Conservation (phyloP, 2,113 vertebrate genomes). For the human (Homo sapiens) region GRCh38 chr2:164609001-164609500, state of each 20-base stretch:
- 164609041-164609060: not conserved
- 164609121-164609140: not conserved
- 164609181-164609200: not conserved
- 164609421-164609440: not conserved
- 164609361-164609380: not conserved
- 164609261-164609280: not conserved
- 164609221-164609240: not conserved
- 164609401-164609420: not conserved
- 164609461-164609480: not conserved
- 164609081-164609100: not conserved
- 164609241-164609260: not conserved
- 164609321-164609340: not conserved
- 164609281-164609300: not conserved
- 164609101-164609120: not conserved
- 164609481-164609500: not conserved
- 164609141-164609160: not conserved
- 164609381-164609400: not conserved
- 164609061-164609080: not conserved
- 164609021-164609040: not conserved
- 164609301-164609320: not conserved
- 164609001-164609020: not conserved
- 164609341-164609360: not conserved
- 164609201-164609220: not conserved
- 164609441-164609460: not conserved
- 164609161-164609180: not conserved